phyloP scores from a whole-genome alignment of 2,113 vertebrate species.

The Pseudonaja textilis region DNA sequence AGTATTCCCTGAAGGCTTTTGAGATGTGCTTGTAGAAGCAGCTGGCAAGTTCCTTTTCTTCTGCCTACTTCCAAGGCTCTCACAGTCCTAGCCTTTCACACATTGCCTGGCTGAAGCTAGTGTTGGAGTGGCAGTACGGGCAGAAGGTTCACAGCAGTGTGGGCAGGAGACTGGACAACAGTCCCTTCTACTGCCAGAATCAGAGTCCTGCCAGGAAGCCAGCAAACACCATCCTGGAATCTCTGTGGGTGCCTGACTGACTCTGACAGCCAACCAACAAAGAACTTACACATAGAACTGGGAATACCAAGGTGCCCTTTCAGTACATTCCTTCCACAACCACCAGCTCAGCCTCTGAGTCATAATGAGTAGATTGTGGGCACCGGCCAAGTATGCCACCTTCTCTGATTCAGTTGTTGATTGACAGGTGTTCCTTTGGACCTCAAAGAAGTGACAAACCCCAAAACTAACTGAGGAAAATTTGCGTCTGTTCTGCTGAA shows the following conservation, averaged over 20 bases:
- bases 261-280: not conserved
- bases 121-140: not conserved
- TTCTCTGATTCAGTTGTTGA: not conserved
- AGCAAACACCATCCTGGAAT: not conserved
- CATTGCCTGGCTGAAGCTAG: not conserved
- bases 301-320: slow-evolving; percentile 15
- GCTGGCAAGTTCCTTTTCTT: not conserved
- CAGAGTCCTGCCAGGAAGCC: slow-evolving; percentile 11
- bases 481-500: not conserved
- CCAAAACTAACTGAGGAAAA: not conserved
- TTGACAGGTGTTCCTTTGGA: not conserved
- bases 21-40: not conserved
- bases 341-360: slow-evolving; percentile 13
- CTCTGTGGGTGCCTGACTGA: not conserved
- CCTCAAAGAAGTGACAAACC: not conserved
- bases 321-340: slow-evolving; percentile 6
- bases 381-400: not conserved
- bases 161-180: not conserved
- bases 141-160: not conserved
- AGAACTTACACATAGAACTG: slow-evolving; percentile 1
- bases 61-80: not conserved
- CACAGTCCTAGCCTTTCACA: not conserved
- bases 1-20: too few relatives aligned
- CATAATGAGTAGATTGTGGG: slow-evolving; percentile 2
- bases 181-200: not conserved